Conservation (phyloP, 2,113 vertebrate genomes). For the Cariama cristata region DNA sequence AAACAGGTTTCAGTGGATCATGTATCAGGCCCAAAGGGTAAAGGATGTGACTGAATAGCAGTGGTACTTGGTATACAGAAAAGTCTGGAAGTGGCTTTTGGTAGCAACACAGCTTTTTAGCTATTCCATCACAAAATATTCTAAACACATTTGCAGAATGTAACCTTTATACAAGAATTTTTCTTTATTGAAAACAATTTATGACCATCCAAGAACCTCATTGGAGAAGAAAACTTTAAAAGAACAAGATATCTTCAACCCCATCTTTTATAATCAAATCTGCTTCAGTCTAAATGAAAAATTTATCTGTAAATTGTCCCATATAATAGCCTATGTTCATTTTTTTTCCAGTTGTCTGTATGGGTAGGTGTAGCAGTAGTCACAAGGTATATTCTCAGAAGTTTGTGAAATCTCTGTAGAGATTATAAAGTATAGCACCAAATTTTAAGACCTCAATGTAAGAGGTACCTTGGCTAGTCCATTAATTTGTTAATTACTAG, state of each 20-base stretch:
- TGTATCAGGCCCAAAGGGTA: not conserved
- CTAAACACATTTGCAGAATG: not conserved
- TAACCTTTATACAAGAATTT: not conserved
- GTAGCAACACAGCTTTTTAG: not conserved
- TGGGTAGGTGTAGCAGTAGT: not conserved
- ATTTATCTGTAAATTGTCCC: not conserved
- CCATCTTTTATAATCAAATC: not conserved
- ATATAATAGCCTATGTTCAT: not conserved
- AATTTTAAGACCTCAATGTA: not conserved
- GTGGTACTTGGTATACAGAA: not conserved
- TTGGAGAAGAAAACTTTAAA: not conserved
- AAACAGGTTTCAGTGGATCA: not conserved
- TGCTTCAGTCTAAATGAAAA: not conserved
- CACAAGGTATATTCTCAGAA: not conserved
- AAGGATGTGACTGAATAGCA: not conserved
- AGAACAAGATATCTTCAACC: not conserved
- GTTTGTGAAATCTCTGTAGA: not conserved
- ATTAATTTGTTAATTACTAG: not conserved
- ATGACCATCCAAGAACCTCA: not conserved
- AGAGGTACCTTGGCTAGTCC: not conserved
- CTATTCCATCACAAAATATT: not conserved
- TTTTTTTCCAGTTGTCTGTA: not conserved
- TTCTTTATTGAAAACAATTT: not conserved
- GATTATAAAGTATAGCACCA: not conserved
- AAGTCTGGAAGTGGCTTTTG: not conserved